Base-by-base conservation (phyloP, 2,113 vertebrate genomes). In the Proterorhinus semilunaris region DNA sequence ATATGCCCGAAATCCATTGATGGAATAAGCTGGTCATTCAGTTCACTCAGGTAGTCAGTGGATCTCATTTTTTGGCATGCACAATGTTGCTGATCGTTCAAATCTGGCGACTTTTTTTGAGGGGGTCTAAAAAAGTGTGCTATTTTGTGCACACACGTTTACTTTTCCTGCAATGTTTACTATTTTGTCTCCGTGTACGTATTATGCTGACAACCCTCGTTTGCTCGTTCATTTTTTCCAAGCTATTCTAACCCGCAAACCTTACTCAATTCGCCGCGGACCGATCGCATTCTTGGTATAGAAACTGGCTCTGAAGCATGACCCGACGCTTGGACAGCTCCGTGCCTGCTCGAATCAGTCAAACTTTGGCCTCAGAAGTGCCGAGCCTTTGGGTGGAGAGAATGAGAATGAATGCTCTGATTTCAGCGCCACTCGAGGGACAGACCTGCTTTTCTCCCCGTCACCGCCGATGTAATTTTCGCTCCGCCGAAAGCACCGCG, bases 401-500 rank as follows among this genome's bases (percentile, higher is more conserved):
- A 68, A 79, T 79, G 69, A 87, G 70, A 78, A 78, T 68, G 69
- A 69, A 82, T 86, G 76, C 75, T 67, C 74, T 72, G 68, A 76
- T 79, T 83, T 84, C 62, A 77, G 83, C 84, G 83, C 78, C 81
- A 85, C 80, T 84, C 80, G 74, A 68, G 83, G 82, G 75, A 80
- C 58, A 80, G 82, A 75, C 74, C 75, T 76, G 79, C 78, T 79
- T 76, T 71, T 79, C 72, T 79, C 72, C 68, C 69, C 76, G 82
- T 85, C 87, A 82, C 74, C 71, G 76, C 71, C 87, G 89, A 90
- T 89, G 82, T 79, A 87, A 88, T 87, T 90, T 89, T 86, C 78
- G 80, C 84, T 87, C 79, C 70, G 81, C 79, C 75, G 74, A 36
- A 83, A 85, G 80, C 81, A 87, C 83, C 85, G 69, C 68, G 49